Conservation (phyloP, 2,797 vertebrate species). For the Sciurus carolinensis region DNA sequence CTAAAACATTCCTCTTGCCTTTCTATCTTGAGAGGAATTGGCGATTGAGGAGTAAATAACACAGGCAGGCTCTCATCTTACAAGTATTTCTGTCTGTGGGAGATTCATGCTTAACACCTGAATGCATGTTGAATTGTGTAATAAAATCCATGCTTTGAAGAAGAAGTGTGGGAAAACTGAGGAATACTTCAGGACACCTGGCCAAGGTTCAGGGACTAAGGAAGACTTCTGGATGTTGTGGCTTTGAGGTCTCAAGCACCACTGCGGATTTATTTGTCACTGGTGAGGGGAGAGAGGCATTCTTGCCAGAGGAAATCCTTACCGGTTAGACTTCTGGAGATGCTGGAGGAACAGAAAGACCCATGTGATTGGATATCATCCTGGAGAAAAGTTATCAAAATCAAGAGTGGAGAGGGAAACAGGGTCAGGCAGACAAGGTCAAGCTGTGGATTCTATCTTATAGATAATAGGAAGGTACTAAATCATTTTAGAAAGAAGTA, state of each 20-base stretch:
- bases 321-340: accelerated
- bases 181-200: neutral
- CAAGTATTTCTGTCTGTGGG: neutral
- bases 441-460: neutral
- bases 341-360: neutral
- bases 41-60: neutral
- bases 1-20: neutral
- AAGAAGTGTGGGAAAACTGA: neutral
- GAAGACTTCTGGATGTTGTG: neutral
- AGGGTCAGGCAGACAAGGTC: neutral
- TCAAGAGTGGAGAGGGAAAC: neutral
- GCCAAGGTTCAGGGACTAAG: neutral
- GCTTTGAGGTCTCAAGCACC: neutral
- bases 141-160: neutral
- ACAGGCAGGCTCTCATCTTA: neutral
- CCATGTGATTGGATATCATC: neutral
- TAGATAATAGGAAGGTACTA: neutral
- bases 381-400: neutral
- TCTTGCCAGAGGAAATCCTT: neutral
- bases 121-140: neutral
- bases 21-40: neutral
- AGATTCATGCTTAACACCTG: neutral
- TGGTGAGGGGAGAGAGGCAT: too few species aligned
- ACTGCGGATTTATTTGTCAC: neutral
- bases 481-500: neutral